Percentiles rank a stretch among this genome's conserved stretches.
phyloP scores from a whole-genome alignment of 2,113 vertebrate species.

The Dissostichus mawsoni region DNA sequence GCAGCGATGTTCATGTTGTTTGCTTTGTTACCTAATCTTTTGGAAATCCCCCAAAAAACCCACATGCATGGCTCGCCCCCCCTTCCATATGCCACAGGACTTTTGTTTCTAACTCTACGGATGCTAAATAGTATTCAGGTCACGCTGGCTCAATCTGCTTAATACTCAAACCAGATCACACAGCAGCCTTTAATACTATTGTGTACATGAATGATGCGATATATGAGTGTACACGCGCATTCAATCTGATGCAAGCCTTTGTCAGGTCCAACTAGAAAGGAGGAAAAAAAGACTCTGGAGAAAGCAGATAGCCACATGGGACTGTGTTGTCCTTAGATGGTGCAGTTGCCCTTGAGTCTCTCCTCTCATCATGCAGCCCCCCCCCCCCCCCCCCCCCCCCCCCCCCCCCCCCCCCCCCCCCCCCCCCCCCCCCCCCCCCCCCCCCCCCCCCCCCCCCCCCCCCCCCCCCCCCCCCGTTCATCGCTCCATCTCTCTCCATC shows the following conservation, averaged over 20 bases:
- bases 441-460: background rate
- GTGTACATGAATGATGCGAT: constrained; percentile 53
- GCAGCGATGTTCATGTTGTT: constrained; percentile 20
- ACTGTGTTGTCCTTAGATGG: constrained; percentile 64
- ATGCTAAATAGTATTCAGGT: constrained; percentile 74
- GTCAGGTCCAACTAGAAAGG: constrained; percentile 38
- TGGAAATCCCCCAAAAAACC: constrained; percentile 14
- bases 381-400: background rate
- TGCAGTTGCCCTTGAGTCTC: constrained; percentile 73
- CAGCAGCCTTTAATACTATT: constrained; percentile 60
- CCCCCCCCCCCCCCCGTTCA: background rate
- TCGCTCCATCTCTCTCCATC: constrained; percentile 58
- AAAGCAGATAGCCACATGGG: constrained; percentile 69
- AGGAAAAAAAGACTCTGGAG: constrained; percentile 13
- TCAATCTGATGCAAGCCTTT: constrained; percentile 49
- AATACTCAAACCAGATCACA: constrained; percentile 64
- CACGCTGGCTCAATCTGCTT: constrained; percentile 69
- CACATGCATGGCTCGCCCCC: background rate
- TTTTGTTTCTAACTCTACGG: constrained; percentile 64
- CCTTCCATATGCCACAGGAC: constrained; percentile 39
- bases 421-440: background rate
- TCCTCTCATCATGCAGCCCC: constrained; percentile 33
- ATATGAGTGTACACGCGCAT: background rate
- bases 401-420: background rate
- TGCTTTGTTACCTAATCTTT: constrained; percentile 35